Conservation (phyloP, 2,888 invertebrate species). For the Thumatha senex region DNA sequence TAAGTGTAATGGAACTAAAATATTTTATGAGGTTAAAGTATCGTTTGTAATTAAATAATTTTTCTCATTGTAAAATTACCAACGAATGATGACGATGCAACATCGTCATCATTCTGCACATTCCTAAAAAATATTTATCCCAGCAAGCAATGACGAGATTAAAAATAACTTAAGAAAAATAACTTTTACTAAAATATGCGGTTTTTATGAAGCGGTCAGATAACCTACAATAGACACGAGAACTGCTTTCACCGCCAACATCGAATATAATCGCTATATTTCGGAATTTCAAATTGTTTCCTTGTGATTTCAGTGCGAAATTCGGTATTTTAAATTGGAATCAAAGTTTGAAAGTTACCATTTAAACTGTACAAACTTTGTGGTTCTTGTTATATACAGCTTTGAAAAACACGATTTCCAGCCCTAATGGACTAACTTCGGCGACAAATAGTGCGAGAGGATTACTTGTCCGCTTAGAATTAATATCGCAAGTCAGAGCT, state of each 20-base stretch:
- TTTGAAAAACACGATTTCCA: constrained; percentile 8
- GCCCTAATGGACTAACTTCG: constrained; percentile 8
- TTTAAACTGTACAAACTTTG: constrained; percentile 8
- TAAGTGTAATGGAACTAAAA: too few relatives aligned
- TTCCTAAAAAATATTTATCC: constrained; percentile 16
- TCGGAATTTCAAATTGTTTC: constrained; percentile 14
- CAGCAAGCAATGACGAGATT: constrained; percentile 18
- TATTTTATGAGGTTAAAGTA: too few relatives aligned
- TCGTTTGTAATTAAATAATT: too few relatives aligned
- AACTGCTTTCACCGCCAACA: constrained; percentile 30
- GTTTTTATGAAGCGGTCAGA: constrained; percentile 35
- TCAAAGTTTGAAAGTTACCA: constrained; percentile 8
- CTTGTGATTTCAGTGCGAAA: constrained; percentile 8
- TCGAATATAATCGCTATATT: constrained; percentile 23
- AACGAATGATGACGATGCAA: too few relatives aligned
- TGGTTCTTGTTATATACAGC: constrained; percentile 6
- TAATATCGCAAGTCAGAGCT: constrained; percentile 2
- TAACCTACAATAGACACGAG: constrained; percentile 31
- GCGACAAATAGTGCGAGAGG: constrained; percentile 8
- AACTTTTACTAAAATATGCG: constrained; percentile 34
- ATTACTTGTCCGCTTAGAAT: constrained; percentile 10
- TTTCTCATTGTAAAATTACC: too few relatives aligned
- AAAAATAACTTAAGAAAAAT: constrained; percentile 22
- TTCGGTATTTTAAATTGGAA: constrained; percentile 8
- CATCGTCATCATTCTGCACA: constrained; percentile 1